phyloP scores from a whole-genome alignment of 2,888 invertebrate species.

The Lasius platythorax region DNA sequence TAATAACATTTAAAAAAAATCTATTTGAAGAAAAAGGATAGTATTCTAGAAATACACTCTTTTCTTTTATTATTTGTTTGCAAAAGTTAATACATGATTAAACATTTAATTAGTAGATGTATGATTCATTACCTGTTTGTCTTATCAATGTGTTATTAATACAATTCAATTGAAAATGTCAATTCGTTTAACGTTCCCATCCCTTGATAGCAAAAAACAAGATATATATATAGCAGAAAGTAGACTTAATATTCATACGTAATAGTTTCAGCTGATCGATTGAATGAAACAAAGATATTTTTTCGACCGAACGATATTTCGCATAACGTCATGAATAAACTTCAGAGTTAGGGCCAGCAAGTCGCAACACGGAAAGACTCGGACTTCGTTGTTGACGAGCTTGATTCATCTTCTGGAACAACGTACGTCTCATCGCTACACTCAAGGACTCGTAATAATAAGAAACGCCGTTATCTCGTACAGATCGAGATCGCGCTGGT shows the following conservation, averaged over 20 bases:
- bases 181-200: not conserved
- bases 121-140: not conserved
- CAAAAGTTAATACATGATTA: not conserved
- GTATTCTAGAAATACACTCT: not conserved
- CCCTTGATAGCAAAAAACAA: not conserved
- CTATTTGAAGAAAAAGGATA: not conserved
- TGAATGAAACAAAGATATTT: not conserved
- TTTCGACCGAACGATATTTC: not conserved
- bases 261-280: not conserved
- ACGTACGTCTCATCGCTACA: constrained; percentile 17
- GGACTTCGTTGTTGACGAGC: not conserved
- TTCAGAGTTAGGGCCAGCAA: not conserved
- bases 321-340: not conserved
- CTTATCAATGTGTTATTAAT: constrained; percentile 6
- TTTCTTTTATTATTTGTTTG: not conserved
- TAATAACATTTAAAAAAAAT: not conserved
- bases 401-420: constrained; percentile 26
- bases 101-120: not conserved
- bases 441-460: constrained; percentile 26
- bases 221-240: not conserved
- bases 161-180: not conserved
- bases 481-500: constrained; percentile 4
- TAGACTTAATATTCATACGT: not conserved
- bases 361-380: constrained; percentile 1
- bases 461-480: not conserved